Evolutionary conservation across 2,113 vertebrate genomes (phyloP).

Genomic region (Paradisaea rubra): DNA sequence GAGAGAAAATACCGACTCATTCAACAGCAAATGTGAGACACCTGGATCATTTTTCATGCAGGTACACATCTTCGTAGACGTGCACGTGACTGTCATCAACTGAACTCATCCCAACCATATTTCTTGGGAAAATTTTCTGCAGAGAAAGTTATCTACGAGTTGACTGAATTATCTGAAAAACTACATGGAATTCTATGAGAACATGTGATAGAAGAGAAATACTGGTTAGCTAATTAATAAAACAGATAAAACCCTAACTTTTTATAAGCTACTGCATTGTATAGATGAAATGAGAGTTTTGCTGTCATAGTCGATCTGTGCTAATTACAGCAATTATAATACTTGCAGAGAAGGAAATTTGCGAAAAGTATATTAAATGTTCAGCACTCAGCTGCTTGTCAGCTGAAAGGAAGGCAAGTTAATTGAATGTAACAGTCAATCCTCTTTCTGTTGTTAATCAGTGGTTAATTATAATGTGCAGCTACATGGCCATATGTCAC

Average conservation of each 20-base stretch:
- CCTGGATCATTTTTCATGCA: not conserved
- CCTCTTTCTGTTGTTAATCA: constrained; percentile 5
- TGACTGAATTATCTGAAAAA: not conserved
- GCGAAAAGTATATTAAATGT: not conserved
- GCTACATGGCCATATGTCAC: constrained; percentile 5
- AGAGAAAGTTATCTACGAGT: not conserved
- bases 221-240: not conserved
- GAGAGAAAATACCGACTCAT: not conserved
- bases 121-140: not conserved
- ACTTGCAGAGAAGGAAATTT: constrained; percentile 19
- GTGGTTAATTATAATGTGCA: constrained; percentile 35
- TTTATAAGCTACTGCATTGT: not conserved
- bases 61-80: not conserved
- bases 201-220: not conserved
- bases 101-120: not conserved
- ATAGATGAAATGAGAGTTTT: constrained; percentile 4
- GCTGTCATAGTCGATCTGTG: constrained; percentile 11
- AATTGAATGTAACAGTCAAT: constrained; percentile 33
- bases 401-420: not conserved
- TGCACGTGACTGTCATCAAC: not conserved
- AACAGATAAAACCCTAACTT: not conserved
- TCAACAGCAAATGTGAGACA: not conserved
- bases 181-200: not conserved
- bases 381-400: not conserved
- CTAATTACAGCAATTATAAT: constrained; percentile 30